These are phyloP conservation scores for Trachelipus rathkii DNA, from an alignment of 1,140 invertebrate genomes.

Conservation along the genomic window DNA sequence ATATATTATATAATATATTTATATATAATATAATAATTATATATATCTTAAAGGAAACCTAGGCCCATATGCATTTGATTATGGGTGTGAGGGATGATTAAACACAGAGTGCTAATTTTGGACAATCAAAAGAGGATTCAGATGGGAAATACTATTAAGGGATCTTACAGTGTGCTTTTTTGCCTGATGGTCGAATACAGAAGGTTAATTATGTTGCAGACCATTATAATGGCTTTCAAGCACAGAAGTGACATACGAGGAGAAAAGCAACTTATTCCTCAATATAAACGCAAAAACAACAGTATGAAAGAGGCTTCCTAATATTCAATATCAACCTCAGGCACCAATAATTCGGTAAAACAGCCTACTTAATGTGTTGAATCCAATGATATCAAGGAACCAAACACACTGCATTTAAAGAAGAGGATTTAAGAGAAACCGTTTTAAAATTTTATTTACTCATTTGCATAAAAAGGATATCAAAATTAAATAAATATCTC, in stretches of 20 bases:
- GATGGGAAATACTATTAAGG: constrained; percentile 47
- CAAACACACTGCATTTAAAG: too few species aligned
- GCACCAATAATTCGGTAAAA: too few species aligned
- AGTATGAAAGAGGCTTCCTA: too few species aligned
- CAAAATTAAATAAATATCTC: too few species aligned
- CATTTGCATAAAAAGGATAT: too few species aligned
- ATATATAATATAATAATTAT: too few species aligned
- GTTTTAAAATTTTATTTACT: too few species aligned
- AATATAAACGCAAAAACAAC: constrained; percentile 19
- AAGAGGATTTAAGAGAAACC: too few species aligned
- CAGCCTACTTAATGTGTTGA: too few species aligned
- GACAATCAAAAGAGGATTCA: constrained; percentile 45
- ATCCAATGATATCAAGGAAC: too few species aligned
- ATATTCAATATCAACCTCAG: too few species aligned
- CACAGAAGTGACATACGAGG: constrained; percentile 46
- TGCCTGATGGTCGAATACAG: constrained; percentile 48
- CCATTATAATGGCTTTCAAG: constrained; percentile 46
- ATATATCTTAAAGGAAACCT: constrained; percentile 18
- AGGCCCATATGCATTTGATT: constrained; percentile 47
- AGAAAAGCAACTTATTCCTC: constrained; percentile 37
- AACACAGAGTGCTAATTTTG: constrained; percentile 46
- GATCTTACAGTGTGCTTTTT: constrained; percentile 47
- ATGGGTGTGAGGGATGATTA: constrained; percentile 46
- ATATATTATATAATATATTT: too few species aligned
- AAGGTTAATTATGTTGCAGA: constrained; percentile 47